Percentiles rank a stretch among this genome's conserved stretches.
Evolutionary conservation across 92 coral and sea anemone species (phyloP).

Genomic region (Blastomussa wellsi): DNA sequence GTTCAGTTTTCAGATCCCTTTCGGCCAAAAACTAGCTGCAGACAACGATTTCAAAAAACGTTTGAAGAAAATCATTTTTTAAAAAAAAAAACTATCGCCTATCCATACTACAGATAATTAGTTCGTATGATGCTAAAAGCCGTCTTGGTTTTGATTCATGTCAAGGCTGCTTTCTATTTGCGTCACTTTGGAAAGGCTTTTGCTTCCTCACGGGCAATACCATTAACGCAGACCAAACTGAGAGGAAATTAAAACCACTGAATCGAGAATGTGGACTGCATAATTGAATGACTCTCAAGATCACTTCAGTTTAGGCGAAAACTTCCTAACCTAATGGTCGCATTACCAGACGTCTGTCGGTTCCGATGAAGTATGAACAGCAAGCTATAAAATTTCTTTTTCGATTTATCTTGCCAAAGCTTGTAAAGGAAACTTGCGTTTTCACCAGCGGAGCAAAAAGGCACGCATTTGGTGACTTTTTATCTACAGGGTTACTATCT

Average conservation of each 20-base stretch:
- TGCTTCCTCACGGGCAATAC: slow-evolving; percentile 9
- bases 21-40: background rate
- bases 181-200: background rate
- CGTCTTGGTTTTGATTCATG: background rate
- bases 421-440: background rate
- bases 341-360: background rate
- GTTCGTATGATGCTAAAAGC: background rate
- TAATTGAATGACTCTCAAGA: background rate
- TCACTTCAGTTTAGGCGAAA: background rate
- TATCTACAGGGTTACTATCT: too few relatives aligned
- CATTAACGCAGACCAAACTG: background rate
- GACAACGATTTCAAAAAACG: background rate
- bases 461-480: too few relatives aligned
- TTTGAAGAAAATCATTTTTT: background rate
- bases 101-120: background rate
- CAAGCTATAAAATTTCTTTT: background rate
- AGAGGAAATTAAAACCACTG: background rate
- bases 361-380: background rate
- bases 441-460: background rate
- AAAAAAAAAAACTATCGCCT: background rate
- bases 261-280: background rate
- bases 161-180: background rate
- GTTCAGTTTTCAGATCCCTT: background rate
- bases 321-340: background rate
- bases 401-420: background rate